phyloP scores from a whole-genome alignment of 2,888 invertebrate genomes.

The Chrysolina oricalcia region DNA sequence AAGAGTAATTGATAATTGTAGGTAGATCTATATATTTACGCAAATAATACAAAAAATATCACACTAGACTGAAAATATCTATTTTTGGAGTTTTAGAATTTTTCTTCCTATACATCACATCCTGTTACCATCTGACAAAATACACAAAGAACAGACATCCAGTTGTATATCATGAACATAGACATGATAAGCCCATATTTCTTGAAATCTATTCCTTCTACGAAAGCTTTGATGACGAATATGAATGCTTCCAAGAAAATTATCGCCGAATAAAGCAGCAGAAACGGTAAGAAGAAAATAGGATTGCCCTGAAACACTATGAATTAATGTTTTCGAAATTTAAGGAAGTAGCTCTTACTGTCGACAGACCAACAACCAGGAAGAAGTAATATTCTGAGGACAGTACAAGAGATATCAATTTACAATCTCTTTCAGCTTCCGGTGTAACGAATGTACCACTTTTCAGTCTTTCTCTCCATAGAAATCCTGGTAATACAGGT shows the following conservation, averaged over 20 bases:
- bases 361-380: constrained; percentile 64
- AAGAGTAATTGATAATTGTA: too few relatives aligned
- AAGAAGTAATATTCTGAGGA: constrained; percentile 67
- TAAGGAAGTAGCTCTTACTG: constrained; percentile 58
- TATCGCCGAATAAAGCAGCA: constrained; percentile 65
- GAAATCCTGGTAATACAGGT: constrained; percentile 63
- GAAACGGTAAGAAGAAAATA: constrained; percentile 66
- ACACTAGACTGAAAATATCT: not conserved
- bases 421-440: constrained; percentile 67
- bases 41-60: not conserved
- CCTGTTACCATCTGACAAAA: constrained; percentile 62
- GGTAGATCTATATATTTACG: not conserved
- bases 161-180: constrained; percentile 67
- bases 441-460: constrained; percentile 61
- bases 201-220: constrained; percentile 61
- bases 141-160: constrained; percentile 67
- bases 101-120: constrained; percentile 60
- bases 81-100: not conserved
- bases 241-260: constrained; percentile 65
- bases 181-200: constrained; percentile 63
- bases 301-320: constrained; percentile 64
- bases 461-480: constrained; percentile 62
- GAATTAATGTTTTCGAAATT: constrained; percentile 15
- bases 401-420: constrained; percentile 67
- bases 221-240: constrained; percentile 61